Evolutionary conservation across 2,113 vertebrate genomes (phyloP), one percentile per base, ranked within the genome.

Genomic region (Trochalopteron elliotii): DNA sequence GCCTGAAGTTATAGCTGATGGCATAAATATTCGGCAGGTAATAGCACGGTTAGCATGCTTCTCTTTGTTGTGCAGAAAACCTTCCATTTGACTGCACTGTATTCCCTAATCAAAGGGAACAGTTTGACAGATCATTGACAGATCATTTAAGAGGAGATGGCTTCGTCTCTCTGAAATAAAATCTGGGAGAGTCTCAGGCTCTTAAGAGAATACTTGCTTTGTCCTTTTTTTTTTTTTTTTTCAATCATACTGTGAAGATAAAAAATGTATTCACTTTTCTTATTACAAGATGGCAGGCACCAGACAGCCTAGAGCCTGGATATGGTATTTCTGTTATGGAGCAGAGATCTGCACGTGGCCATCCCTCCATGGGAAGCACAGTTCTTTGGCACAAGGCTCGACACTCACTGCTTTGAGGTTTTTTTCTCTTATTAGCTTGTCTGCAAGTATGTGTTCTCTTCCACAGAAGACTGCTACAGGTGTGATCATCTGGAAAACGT

Each of bases 151-250:
- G 33, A 94, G 30, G 42, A 89, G 28, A 77, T 47, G 50, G 37
- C 21, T 83, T 81, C 89, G 52, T 69, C 55, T 71, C 55, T 63
- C 50, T 24, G 33, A 92, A 86, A 94, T 70, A 74, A 77, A 84
- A 83, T 33, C 2, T 67, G 23, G 16, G 81, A 84, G 27, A 24
- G 30, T 78, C 87, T 91, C 77, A 81, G 56, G 23, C 23, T 84
- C 15, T 53, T 61, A 76, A 53, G 14, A 83, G 31, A 92, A 57
- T 23, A 83, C 12, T 12, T 24, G 20, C 15, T 89, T 80, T 77
- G 24, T 40, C 31, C 37, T 39, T 69, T 72, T 57, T 64, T 45
- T n/a, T 72, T 53, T 53, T 45, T 68, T 52, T 25, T 33, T 35
- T 2, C 4, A 60, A 86, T 52, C 10, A 40, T 28, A n/a, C 42